These are phyloP conservation scores for Thelaira solivaga DNA, from an alignment of 2,888 invertebrate genomes.

Conservation along the genomic window DNA sequence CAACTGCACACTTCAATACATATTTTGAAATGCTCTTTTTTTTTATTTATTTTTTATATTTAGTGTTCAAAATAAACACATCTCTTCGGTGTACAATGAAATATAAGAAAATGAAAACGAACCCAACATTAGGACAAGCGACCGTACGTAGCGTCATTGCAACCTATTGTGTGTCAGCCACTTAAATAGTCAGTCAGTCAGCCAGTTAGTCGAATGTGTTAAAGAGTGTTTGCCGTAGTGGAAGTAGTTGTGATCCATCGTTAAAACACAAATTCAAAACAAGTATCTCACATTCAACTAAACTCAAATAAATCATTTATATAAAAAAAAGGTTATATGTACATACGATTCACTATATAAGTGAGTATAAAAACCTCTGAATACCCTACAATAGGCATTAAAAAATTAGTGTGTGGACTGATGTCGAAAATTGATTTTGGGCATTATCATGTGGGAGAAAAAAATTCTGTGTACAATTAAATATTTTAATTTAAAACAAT, in stretches of 20 bases:
- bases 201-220: constrained; percentile 26
- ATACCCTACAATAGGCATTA: constrained; percentile 11
- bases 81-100: constrained; percentile 46
- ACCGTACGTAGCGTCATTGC: neutral
- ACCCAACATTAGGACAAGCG: constrained; percentile 26
- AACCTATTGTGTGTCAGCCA: neutral
- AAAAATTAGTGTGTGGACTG: neutral
- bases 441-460: too few species aligned
- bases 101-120: constrained; percentile 40
- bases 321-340: constrained; percentile 12
- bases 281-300: constrained; percentile 44
- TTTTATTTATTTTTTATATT: constrained; percentile 32
- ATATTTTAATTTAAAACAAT: too few species aligned
- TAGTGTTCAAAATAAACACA: constrained; percentile 54
- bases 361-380: neutral
- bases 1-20: too few species aligned
- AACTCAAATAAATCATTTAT: constrained; percentile 21
- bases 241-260: constrained; percentile 47
- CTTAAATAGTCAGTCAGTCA: neutral
- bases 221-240: constrained; percentile 19
- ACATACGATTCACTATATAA: constrained; percentile 1
- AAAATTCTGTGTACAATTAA: too few species aligned
- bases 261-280: constrained; percentile 55
- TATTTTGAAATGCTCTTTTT: too few species aligned
- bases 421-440: neutral